These are phyloP conservation scores for Cheilosia impressa DNA, from an alignment of 2,888 invertebrate species.

Conservation along the genomic window DNA sequence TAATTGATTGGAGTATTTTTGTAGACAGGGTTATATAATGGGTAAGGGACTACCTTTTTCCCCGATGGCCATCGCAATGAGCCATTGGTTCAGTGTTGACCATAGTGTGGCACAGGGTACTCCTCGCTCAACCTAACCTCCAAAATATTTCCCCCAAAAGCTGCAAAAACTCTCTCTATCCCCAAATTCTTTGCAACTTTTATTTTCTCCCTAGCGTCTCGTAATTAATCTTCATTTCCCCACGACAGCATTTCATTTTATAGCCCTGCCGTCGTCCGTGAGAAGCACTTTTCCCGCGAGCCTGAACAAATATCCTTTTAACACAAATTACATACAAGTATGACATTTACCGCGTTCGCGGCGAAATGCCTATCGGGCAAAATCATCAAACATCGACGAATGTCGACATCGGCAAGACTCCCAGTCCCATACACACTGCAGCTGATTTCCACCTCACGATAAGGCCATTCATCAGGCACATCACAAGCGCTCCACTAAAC, in stretches of 20 bases:
- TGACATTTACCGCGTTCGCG: constrained; percentile 59
- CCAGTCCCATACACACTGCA: not conserved
- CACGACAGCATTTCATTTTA: not conserved
- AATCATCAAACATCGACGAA: constrained; percentile 58
- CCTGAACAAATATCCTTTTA: constrained; percentile 24
- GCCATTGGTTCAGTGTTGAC: too few relatives aligned
- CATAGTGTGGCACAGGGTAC: too few relatives aligned
- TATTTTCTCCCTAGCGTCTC: too few relatives aligned
- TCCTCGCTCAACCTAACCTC: too few relatives aligned
- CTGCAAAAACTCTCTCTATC: too few relatives aligned
- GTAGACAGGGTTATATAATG: too few relatives aligned
- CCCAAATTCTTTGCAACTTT: too few relatives aligned
- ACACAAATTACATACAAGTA: constrained; percentile 35
- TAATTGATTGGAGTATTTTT: too few relatives aligned
- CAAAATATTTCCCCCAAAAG: too few relatives aligned
- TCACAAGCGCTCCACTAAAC: constrained; percentile 67
- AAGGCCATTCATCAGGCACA: constrained; percentile 58
- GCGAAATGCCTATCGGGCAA: constrained; percentile 30
- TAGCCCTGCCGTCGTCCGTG: not conserved
- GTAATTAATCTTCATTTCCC: not conserved
- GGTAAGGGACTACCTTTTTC: too few relatives aligned
- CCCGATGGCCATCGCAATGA: too few relatives aligned
- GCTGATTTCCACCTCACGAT: constrained; percentile 68
- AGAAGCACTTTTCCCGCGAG: constrained; percentile 8
- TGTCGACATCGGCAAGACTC: constrained; percentile 43